Percentiles rank a stretch among this genome's conserved stretches.
These are phyloP conservation scores for Poicephalus gulielmi DNA, from an alignment of 2,113 vertebrate species.

Conservation along the genomic window DNA sequence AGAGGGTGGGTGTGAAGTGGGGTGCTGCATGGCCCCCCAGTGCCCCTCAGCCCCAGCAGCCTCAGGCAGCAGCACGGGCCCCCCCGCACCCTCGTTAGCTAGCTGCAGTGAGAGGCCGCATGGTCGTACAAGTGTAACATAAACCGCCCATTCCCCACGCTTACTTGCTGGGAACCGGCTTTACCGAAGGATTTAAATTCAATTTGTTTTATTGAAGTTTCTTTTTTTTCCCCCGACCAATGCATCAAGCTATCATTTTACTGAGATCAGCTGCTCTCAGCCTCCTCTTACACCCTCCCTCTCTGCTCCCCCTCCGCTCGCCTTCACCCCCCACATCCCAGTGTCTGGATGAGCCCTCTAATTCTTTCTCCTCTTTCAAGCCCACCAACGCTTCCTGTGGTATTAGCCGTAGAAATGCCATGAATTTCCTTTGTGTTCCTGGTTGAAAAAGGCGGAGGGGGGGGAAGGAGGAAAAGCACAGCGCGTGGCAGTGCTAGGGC, in stretches of 20 bases:
- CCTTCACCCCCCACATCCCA: not conserved
- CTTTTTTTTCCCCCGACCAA: not conserved
- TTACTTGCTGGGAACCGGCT: constrained; percentile 10
- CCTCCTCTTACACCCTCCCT: not conserved
- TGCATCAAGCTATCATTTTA: constrained; percentile 48
- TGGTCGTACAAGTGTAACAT: not conserved
- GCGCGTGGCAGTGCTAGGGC: not conserved
- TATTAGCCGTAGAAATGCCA: constrained; percentile 38
- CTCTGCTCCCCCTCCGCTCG: not conserved
- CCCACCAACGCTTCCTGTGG: constrained; percentile 36
- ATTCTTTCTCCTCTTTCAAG: constrained; percentile 55
- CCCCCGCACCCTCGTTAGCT: not conserved
- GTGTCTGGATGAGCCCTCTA: constrained; percentile 46
- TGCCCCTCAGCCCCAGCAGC: not conserved
- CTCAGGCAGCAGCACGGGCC: not conserved
- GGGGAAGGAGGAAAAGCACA: constrained; percentile 12
- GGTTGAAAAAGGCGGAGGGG: not conserved
- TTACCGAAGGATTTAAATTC: constrained; percentile 41
- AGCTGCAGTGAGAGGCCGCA: not conserved
- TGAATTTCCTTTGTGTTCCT: constrained; percentile 41
- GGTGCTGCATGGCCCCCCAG: fast-evolving
- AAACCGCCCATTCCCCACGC: not conserved
- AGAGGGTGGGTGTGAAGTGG: not conserved
- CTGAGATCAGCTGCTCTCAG: constrained; percentile 38
- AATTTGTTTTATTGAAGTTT: constrained; percentile 64